Conservation (phyloP, 2,797 vertebrate species). For the Echiichthys vipera region DNA sequence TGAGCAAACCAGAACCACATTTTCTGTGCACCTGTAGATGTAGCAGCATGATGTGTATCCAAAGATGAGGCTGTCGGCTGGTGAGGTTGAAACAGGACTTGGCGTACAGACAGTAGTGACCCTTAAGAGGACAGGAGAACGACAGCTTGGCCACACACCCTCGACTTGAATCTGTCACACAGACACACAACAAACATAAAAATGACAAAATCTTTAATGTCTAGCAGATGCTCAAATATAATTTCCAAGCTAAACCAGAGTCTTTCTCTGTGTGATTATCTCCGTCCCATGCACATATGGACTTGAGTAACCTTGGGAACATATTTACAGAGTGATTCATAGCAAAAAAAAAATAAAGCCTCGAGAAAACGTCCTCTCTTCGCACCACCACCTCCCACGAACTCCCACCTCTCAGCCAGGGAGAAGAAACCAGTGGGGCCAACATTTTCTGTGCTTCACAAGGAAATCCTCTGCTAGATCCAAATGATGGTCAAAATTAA, state of each 20-base stretch:
- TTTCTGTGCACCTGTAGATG: slow-evolving; percentile 88
- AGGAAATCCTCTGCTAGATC: background rate
- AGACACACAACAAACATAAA: slow-evolving; percentile 5
- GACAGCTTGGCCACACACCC: slow-evolving; percentile 91
- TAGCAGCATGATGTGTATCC: slow-evolving; percentile 97
- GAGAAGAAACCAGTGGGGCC: background rate
- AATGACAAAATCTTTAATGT: background rate
- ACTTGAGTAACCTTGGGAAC: slow-evolving; percentile 34
- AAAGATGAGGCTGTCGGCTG: slow-evolving; percentile 91
- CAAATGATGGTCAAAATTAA: background rate
- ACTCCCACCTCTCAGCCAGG: slow-evolving; percentile 5
- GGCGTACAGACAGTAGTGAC: slow-evolving; percentile 94
- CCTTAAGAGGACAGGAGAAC: slow-evolving; percentile 94
- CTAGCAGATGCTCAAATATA: background rate
- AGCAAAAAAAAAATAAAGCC: slow-evolving; percentile 21
- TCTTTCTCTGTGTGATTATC: background rate
- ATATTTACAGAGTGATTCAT: slow-evolving; percentile 48
- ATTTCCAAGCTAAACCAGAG: background rate
- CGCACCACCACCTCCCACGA: background rate
- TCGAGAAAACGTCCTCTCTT: slow-evolving; percentile 1
- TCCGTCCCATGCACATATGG: slow-evolving; percentile 32
- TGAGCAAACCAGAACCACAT: background rate
- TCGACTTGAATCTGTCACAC: slow-evolving; percentile 83
- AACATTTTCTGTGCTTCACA: background rate
- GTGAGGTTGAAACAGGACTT: slow-evolving; percentile 92